Evolutionary conservation across 2,888 invertebrate genomes (phyloP), one percentile per base, ranked within the genome.

Genomic region (Euplagia quadripunctaria): DNA sequence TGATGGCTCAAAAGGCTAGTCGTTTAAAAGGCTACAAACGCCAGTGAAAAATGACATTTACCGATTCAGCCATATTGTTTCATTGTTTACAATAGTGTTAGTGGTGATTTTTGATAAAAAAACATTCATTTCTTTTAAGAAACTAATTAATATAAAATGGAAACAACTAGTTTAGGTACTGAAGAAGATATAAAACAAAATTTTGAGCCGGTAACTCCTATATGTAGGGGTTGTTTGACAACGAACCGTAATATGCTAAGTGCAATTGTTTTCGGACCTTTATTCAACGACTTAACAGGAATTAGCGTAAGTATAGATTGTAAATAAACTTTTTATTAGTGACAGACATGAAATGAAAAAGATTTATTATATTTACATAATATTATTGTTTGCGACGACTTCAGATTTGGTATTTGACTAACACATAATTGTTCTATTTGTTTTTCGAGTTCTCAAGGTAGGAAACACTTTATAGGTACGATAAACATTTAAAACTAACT

Each of bases 181-280:
- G 82, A 70, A 9, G 82, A 79, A 42, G 87, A 88, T 17, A 43
- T 83, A 1, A 90, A 90, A 79, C 61, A 85, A 11, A 80, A 82
- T 51, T 79, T 87, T n/a, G 89, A 89, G n/a, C 64, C 76, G 0
- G 73, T 75, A 0, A 88, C 86, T 72, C 76, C 87, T 2, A 88
- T 95, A 42, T 95, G 95, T 70, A 86, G 94, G 52, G 93, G 93
- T 74, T 95, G 95, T 88, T 89, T 95, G 43, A 85, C 89, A 0
- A 92, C 90, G 2, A 88, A 92, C 12, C 88, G 86, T 61, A 83
- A 80, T n/a, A 90, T 94, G 88, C 74, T 73, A 3, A 85, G 80
- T 76, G 87, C 89, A 0, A 69, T 74, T 0, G 17, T 74, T 3
- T 90, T 84, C 64, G 80, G 83, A 4, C 70, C 80, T 0, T 84